Evolutionary conservation across 2,888 invertebrate species (phyloP).

Genomic region (Drosophila longiperda): DNA sequence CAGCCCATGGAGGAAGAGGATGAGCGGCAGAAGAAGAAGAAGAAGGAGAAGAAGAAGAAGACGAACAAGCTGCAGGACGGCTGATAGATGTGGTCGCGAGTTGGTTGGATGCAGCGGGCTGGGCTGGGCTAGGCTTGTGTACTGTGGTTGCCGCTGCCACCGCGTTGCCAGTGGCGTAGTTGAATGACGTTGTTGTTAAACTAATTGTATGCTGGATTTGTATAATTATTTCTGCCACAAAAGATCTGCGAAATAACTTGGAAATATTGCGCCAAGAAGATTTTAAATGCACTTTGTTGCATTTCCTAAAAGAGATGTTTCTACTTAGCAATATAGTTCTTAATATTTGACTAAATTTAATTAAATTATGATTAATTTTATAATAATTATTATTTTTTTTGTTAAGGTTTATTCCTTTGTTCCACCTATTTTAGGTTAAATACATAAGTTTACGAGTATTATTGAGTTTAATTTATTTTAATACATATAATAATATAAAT

Average conservation of each 20-base stretch:
- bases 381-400: too few species aligned
- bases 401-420: background rate
- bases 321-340: background rate
- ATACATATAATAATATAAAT: background rate
- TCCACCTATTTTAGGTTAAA: background rate
- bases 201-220: slow-evolving; percentile 30
- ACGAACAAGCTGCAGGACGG: background rate
- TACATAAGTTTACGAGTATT: background rate
- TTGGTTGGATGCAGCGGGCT: slow-evolving; percentile 16
- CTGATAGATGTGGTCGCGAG: slow-evolving; percentile 22
- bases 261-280: background rate
- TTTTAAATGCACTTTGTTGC: background rate
- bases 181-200: slow-evolving; percentile 19
- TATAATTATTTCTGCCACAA: slow-evolving; percentile 25
- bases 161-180: slow-evolving; percentile 50
- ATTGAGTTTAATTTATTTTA: background rate
- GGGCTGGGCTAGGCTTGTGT: slow-evolving; percentile 23
- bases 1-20: background rate
- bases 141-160: slow-evolving; percentile 29
- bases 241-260: slow-evolving; percentile 6
- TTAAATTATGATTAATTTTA: background rate
- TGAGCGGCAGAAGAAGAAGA: background rate
- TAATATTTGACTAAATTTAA: background rate
- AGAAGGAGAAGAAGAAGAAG: background rate
- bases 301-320: too few species aligned